Percentiles rank a stretch among this genome's conserved stretches.
Conservation (phyloP, 2,113 vertebrate genomes). For the Lynx canadensis region DNA sequence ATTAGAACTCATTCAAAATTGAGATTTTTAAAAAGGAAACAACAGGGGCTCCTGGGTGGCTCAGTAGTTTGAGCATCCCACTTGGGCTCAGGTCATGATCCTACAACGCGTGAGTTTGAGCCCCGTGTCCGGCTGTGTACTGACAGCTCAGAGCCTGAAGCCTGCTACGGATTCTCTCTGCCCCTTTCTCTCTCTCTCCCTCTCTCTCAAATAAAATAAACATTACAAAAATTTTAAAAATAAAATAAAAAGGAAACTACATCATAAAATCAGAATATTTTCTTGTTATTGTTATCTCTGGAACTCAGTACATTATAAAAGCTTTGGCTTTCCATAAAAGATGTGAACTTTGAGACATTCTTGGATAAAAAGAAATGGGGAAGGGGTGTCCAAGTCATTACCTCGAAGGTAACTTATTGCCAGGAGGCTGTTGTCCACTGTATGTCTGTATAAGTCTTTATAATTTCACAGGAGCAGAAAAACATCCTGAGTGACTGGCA, state of each 20-base stretch:
- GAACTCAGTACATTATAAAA: background rate
- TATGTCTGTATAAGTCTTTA: too few relatives aligned
- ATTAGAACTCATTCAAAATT: background rate
- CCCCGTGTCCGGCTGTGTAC: too few relatives aligned
- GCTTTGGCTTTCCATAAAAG: background rate
- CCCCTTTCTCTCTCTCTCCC: too few relatives aligned
- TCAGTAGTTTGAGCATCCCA: too few relatives aligned
- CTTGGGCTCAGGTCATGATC: too few relatives aligned
- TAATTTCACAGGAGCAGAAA: background rate
- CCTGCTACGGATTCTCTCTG: too few relatives aligned
- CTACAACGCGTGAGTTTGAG: too few relatives aligned
- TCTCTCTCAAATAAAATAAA: too few relatives aligned
- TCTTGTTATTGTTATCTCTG: background rate
- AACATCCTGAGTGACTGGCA: background rate
- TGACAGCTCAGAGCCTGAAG: too few relatives aligned
- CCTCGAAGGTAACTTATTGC: background rate
- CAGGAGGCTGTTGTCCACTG: too few relatives aligned
- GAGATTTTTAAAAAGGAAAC: background rate
- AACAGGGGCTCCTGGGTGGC: background rate
- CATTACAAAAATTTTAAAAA: too few relatives aligned
- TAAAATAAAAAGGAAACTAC: background rate
- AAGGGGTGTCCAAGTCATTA: background rate
- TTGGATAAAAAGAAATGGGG: background rate
- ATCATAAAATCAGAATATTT: background rate
- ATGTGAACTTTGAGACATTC: background rate